Base-by-base conservation (phyloP, 2,797 vertebrate genomes). In the Harpagifer antarcticus region DNA sequence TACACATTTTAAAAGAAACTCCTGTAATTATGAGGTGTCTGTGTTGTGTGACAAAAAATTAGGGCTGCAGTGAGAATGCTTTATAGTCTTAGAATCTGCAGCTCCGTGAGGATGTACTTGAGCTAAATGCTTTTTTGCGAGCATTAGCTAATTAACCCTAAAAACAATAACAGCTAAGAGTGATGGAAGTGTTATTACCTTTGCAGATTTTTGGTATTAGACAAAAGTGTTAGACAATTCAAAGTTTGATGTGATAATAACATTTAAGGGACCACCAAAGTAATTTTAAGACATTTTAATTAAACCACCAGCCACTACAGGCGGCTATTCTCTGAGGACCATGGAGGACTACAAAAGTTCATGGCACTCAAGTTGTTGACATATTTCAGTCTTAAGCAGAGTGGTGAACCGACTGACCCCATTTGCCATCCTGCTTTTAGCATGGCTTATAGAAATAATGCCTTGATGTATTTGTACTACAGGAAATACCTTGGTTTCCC, bases 401-500 rank as follows among this genome's bases (percentile, higher is more conserved):
- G 16, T 12, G 48, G 17, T 60, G 40, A n/a, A 44, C 4, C 2
- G 14, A 44, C 13, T 2, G 3, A 27, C 60, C 3, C 27, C 20
- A 43, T 14, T 50, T 43, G 19, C 7, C 33, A 31, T 57, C 14
- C 13, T 4, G 5, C 17, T 9, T 42, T 45, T 44, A n/a, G 15
- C 5, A 47, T 37, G 5, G 48, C 50, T 44, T 54, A 62, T 71
- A 17, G 52, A 83, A 86, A 69, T 50, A 67, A 65, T 37, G 52
- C 31, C 31, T 52, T 23, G 33, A 66, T 68, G 47, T 72, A 62
- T 82, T 84, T 74, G 50, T 40, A 59, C 66, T 17, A 49, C 52
- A 74, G 71, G 83, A 81, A 84, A 81, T 3, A 45, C 68, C 66
- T 58, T 20, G 17, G 47, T 74, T 86, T 82, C 72, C 82, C 50